These are phyloP conservation scores for Drosophila hamatofila DNA, from an alignment of 2,888 invertebrate species.

Conservation along the genomic window DNA sequence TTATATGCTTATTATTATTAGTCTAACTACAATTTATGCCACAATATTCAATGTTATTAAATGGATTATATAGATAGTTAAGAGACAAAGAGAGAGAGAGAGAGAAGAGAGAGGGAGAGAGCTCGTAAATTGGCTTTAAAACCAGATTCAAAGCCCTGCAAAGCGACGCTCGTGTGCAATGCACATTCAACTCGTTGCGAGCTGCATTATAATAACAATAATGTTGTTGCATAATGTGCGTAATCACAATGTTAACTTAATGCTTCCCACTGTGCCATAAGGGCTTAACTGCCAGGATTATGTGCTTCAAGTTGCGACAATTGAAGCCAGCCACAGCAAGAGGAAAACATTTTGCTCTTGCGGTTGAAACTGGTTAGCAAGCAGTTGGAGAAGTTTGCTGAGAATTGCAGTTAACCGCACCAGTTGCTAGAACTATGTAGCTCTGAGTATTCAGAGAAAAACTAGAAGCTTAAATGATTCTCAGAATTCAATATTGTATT, in stretches of 20 bases:
- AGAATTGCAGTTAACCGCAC: constrained; percentile 6
- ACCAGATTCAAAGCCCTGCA: constrained; percentile 1
- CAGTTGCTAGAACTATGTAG: neutral
- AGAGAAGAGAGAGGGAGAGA: neutral
- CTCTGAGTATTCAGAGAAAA: neutral
- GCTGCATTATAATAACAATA: constrained; percentile 47
- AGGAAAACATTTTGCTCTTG: constrained; percentile 2
- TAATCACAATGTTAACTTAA: constrained; percentile 58
- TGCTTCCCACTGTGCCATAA: constrained; percentile 26
- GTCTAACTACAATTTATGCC: constrained; percentile 1
- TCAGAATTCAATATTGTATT: neutral
- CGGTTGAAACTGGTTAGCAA: constrained; percentile 14
- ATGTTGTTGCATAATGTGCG: constrained; percentile 44
- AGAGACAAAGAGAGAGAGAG: neutral
- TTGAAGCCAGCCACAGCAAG: constrained; percentile 18
- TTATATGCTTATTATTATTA: neutral
- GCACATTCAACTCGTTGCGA: constrained; percentile 13
- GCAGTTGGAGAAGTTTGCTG: neutral
- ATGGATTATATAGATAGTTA: neutral
- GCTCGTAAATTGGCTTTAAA: constrained; percentile 16
- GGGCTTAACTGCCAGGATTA: constrained; percentile 60
- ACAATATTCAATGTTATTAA: neutral
- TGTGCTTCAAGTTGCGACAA: constrained; percentile 33
- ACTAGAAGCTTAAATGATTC: neutral
- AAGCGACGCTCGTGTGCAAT: constrained; percentile 4